Conservation (phyloP, 2,797 vertebrate species). For the Trematomus bernacchii region DNA sequence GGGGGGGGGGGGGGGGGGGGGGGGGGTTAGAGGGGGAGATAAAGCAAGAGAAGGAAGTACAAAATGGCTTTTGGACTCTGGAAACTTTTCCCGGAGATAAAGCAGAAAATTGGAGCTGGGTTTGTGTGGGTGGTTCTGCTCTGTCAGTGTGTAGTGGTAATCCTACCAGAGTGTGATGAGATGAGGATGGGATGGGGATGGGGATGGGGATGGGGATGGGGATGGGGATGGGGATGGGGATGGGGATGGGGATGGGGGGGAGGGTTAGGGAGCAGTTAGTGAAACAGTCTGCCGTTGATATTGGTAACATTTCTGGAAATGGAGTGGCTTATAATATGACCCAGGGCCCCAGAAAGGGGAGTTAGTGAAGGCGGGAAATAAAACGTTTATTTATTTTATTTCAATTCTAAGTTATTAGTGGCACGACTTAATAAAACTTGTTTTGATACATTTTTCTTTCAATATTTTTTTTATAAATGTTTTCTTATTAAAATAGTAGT, state of each 20-base stretch:
- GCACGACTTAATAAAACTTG: too few species aligned
- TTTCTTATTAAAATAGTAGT: too few species aligned
- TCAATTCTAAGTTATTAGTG: too few species aligned
- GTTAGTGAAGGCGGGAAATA: too few species aligned
- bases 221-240: neutral
- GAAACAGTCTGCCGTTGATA: neutral
- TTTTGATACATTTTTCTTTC: too few species aligned
- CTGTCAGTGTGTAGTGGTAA: neutral
- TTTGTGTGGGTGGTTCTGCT: neutral
- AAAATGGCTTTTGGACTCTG: constrained; percentile 49
- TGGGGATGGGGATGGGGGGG: neutral
- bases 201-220: too few species aligned
- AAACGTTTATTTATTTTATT: too few species aligned
- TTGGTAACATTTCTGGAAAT: neutral
- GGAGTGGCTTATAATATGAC: too few species aligned
- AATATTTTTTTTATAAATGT: too few species aligned
- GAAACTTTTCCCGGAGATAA: constrained; percentile 50
- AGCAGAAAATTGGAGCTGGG: constrained; percentile 23
- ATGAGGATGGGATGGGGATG: neutral
- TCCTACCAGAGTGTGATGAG: neutral
- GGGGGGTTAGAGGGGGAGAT: constrained; percentile 14
- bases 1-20: neutral
- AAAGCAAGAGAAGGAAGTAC: constrained; percentile 7
- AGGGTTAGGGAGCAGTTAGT: neutral
- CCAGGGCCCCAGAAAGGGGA: too few species aligned